Percentiles rank a stretch among this genome's conserved stretches.
Evolutionary conservation across 2,797 vertebrate genomes (phyloP).

Genomic region (Thaleichthys pacificus): DNA sequence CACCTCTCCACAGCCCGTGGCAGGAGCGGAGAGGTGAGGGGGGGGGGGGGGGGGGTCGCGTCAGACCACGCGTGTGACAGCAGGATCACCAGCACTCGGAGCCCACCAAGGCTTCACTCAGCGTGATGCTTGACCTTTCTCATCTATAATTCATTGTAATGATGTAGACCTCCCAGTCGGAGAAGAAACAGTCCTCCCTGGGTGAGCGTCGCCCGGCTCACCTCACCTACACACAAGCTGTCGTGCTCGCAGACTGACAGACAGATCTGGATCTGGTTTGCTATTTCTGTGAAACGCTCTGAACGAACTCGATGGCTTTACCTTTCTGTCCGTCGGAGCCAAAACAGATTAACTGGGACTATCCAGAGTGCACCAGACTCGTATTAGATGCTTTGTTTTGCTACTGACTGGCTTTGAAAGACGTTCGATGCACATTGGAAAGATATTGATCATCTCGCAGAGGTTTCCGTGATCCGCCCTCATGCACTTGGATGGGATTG

Average conservation of each 20-base stretch:
- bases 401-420: neutral
- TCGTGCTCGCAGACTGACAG: too few species aligned
- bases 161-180: neutral
- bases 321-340: too few species aligned
- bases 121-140: conserved; percentile 3
- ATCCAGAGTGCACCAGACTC: too few species aligned
- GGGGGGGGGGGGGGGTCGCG: neutral
- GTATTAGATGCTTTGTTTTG: neutral
- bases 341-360: too few species aligned
- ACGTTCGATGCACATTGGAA: neutral
- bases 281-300: too few species aligned
- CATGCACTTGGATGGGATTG: conserved; percentile 13
- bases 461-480: neutral
- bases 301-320: too few species aligned
- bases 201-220: neutral
- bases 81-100: conserved; percentile 6
- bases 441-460: neutral
- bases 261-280: too few species aligned
- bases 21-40: neutral
- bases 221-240: too few species aligned
- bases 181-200: too few species aligned
- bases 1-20: neutral
- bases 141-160: conserved; percentile 14
- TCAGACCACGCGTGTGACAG: neutral
- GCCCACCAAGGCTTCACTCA: conserved; percentile 12